Conservation (phyloP, 1,140 invertebrate genomes). For the Venturia canescens region DNA sequence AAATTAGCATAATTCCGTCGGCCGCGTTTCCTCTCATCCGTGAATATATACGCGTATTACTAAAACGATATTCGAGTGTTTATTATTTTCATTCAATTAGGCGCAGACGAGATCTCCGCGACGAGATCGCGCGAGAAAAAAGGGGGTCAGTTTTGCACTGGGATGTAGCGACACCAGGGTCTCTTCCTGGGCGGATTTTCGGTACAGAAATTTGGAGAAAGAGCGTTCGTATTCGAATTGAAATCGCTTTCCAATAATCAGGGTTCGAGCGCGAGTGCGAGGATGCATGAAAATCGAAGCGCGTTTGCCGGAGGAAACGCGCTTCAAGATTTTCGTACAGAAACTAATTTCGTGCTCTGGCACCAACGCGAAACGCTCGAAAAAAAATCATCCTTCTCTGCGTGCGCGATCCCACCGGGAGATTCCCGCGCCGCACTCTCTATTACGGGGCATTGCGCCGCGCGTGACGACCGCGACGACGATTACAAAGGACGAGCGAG, state of each 20-base stretch:
- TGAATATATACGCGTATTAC: not conserved
- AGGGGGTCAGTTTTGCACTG: not conserved
- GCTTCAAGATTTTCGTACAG: not conserved
- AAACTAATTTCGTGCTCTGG: conserved; percentile 12
- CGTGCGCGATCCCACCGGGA: not conserved
- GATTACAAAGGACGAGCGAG: conserved; percentile 36
- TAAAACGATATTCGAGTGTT: not conserved
- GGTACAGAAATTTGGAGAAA: too few species aligned
- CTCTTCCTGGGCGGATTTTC: not conserved
- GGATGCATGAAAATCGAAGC: not conserved
- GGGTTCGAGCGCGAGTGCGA: not conserved
- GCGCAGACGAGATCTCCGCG: not conserved
- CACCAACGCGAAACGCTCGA: not conserved
- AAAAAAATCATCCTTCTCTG: conserved; percentile 6
- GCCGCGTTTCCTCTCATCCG: conserved; percentile 13
- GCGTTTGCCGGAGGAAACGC: not conserved
- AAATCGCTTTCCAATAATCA: too few species aligned
- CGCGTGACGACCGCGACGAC: conserved; percentile 3
- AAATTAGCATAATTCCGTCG: conserved; percentile 35
- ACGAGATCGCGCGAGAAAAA: conserved; percentile 7
- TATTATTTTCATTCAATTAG: conserved; percentile 40
- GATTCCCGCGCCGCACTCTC: not conserved
- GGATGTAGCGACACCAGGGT: too few species aligned
- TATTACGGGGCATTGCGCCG: not conserved
- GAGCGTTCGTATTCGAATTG: too few species aligned